A percentile compares a stretch with the other conserved stretches of the same genome.
Conservation (phyloP, 1,140 invertebrate genomes). For the Panonychus citri region DNA sequence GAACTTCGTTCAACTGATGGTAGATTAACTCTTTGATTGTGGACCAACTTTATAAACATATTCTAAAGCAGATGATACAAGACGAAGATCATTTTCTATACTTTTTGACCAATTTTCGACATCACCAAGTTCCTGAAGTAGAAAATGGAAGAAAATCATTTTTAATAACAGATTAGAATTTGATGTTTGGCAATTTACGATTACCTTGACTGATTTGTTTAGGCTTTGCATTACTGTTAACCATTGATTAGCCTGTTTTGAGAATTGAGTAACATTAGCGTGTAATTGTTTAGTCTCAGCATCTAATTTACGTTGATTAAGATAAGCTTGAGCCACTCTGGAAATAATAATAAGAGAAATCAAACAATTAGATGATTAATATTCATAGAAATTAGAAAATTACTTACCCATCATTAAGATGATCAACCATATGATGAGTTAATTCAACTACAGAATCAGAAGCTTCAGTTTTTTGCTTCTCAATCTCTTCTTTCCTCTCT, state of each 20-base stretch:
- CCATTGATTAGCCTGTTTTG: slow-evolving; percentile 92
- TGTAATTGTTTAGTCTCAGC: slow-evolving; percentile 91
- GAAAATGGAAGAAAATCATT: background rate
- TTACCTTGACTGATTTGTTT: slow-evolving; percentile 65
- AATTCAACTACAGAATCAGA: slow-evolving; percentile 68
- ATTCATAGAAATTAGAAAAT: slow-evolving; percentile 10
- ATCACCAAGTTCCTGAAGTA: slow-evolving; percentile 65
- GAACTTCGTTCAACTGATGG: too few relatives aligned
- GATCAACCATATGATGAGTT: slow-evolving; percentile 80
- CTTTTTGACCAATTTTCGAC: slow-evolving; percentile 94
- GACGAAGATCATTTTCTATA: slow-evolving; percentile 87
- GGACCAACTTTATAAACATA: slow-evolving; percentile 52
- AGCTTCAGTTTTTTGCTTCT: slow-evolving; percentile 75
- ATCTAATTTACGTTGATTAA: slow-evolving; percentile 91
- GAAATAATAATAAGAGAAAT: slow-evolving; percentile 23
- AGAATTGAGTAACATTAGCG: slow-evolving; percentile 72
- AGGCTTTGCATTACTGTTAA: slow-evolving; percentile 77
- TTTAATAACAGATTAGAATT: background rate
- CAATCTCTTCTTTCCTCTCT: slow-evolving; percentile 39
- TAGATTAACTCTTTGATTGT: background rate
- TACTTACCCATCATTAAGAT: slow-evolving; percentile 88
- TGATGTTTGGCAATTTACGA: background rate
- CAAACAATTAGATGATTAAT: background rate
- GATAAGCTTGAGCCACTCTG: slow-evolving; percentile 80
- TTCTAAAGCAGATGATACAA: slow-evolving; percentile 73